A percentile compares a stretch with the other conserved stretches of the same genome.
These are phyloP conservation scores for Tethya wilhelma DNA, from an alignment of 37 sponge, comb jelly and placozoan species.

Conservation along the genomic window DNA sequence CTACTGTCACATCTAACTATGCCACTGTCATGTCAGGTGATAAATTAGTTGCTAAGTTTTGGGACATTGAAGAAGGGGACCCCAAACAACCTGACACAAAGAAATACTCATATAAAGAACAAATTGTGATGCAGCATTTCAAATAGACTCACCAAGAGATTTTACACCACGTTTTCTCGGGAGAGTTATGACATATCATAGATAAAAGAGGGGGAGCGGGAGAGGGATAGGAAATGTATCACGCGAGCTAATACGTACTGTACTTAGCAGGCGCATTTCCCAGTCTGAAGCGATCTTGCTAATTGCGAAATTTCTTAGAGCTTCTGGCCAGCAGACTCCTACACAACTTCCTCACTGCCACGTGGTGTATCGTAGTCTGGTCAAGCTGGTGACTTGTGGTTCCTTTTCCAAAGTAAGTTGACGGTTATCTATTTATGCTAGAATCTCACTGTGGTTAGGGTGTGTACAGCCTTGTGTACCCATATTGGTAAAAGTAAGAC, in stretches of 20 bases:
- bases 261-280: background rate
- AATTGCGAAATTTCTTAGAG: background rate
- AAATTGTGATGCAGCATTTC: too few relatives aligned
- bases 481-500: background rate
- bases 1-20: too few relatives aligned
- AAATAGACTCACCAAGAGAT: too few relatives aligned
- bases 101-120: too few relatives aligned
- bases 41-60: slow-evolving; percentile 12
- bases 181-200: too few relatives aligned
- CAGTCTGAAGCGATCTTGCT: background rate
- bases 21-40: too few relatives aligned
- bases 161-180: too few relatives aligned
- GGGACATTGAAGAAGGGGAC: too few relatives aligned
- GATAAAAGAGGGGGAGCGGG: slow-evolving; percentile 1
- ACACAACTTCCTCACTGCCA: background rate
- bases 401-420: too few relatives aligned
- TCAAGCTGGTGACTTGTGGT: background rate
- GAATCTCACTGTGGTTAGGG: too few relatives aligned
- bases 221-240: background rate
- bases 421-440: background rate
- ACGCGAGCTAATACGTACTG: background rate
- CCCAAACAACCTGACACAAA: too few relatives aligned
- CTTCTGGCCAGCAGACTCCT: background rate
- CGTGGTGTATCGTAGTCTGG: background rate
- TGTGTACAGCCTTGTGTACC: background rate